Conservation (phyloP, 2,888 invertebrate species). For the Caenorhabditis afra region DNA sequence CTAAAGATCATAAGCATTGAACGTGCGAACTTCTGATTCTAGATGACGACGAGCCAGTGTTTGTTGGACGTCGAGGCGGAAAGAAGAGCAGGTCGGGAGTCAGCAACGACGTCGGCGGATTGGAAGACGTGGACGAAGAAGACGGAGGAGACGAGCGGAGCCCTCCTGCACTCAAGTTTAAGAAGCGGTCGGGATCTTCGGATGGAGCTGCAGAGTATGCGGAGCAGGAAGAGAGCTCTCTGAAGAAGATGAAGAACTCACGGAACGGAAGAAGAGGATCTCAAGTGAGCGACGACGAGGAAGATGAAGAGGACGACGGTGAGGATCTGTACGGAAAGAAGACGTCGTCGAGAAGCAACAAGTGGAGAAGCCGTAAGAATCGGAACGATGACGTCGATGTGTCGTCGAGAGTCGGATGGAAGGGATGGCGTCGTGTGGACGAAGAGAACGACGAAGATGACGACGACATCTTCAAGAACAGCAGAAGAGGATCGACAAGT, state of each 20-base stretch:
- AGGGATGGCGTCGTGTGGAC: background rate
- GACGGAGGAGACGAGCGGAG: background rate
- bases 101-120: too few species aligned
- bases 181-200: background rate
- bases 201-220: too few species aligned
- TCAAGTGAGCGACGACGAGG: background rate
- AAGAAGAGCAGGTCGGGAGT: too few species aligned
- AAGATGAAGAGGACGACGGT: background rate
- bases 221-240: too few species aligned
- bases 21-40: too few species aligned
- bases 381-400: background rate
- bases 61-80: too few species aligned
- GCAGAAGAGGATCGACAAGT: background rate
- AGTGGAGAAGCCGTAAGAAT: too few species aligned
- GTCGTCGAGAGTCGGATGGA: background rate
- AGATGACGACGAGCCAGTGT: too few species aligned
- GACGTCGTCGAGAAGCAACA: too few species aligned
- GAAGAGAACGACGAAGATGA: background rate
- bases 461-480: background rate
- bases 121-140: background rate
- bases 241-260: conserved; percentile 5
- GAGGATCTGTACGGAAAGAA: background rate
- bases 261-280: conserved; percentile 10
- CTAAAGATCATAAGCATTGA: too few species aligned
- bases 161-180: background rate